Base-by-base conservation (phyloP, 2,113 vertebrate species). In the Nothobranchius kuhntae region DNA sequence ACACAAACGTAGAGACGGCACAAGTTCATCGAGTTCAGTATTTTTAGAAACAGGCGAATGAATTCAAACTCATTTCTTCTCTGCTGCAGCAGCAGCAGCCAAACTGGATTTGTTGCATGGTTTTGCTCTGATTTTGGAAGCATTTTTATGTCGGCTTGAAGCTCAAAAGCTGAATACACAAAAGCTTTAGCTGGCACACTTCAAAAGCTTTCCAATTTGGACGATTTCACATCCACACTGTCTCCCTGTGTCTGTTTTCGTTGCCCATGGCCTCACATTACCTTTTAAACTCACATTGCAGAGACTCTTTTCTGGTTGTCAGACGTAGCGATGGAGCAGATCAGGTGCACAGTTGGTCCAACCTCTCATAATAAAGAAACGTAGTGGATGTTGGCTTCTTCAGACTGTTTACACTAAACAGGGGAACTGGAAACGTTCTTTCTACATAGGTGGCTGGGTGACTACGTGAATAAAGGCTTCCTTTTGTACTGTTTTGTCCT, bases 381-480 rank as follows among this genome's bases (percentile, higher is more conserved):
- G 42, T 58, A 66, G 53, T 54, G 56, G 58, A 56, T 45, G 66
- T 70, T 54, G 65, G 47, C 66, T 56, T 30, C 2, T 10, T 36
- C 26, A 30, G 58, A n/a, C 36, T 60, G 47, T 81, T 87, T 42
- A 58, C 70, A 48, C 42, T 66, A 87, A 85, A 88, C 73, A 86
- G 24, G 9, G 50, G 21, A 61, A 30, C 42, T 13, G 10, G 30
- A 79, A 36, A 57, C 61, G 55, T 26, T 42, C 12, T 17, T 51
- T 42, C 15, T 7, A 50, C 2, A 61, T 77, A n/a, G 11, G 26
- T 30, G 26, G 26, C 24, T 47, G 9, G 69, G 62, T 75, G 73
- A 75, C 64, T 24, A 8, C 9, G 53, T 10, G 13, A 54, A 40
- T 30, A 66, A 72, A 57, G 47, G 21, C 53, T 40, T 17, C 53